Base-by-base conservation (phyloP, 2,113 vertebrate species). In the Chinchilla lanigera region DNA sequence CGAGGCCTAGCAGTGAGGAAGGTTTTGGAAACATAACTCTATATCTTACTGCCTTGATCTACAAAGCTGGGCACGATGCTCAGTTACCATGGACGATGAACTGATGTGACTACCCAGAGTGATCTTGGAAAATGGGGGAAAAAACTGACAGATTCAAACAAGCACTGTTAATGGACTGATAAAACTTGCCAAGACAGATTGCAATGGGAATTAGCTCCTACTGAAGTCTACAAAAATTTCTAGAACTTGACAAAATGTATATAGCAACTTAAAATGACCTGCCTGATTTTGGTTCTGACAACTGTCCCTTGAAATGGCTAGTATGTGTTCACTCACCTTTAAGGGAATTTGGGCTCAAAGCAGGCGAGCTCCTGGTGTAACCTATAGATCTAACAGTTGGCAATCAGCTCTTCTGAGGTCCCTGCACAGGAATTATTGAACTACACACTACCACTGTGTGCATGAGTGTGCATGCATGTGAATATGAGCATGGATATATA, bases 371-470 rank as follows among this genome's bases (percentile, higher is more conserved):
- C n/a, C 5, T 67, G 63, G 11, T n/a, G 30, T 33, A 89, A 12
- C 10, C 61, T 69, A 61, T 26, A 60, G 9, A 89, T 33, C 19
- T 73, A 73, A 50, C 4, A 67, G 5, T 16, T 54, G 35, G 7
- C 7, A 63, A 3, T 41, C 8, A 47, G 19, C 5, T 12, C 8
- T 78, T 83, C 11, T n/a, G 47, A 94, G 17, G 11, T 67, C 44
- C 84, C 6, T 41, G 26, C 5, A 56, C 54, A 10, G 16, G 24
- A 69, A 63, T 61, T 67, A 56, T 41, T 61, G 85, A 60, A 67
- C 12, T 24, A 26, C 1, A 1, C 1, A 24, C 26, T 12, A 56
- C 1, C 24, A n/a, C 1, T 56, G 6, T 77, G 8, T 44, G 8
- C 58, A 1, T 84, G 28, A 17, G 8, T 65, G n/a, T 11, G 2